Evolutionary conservation across 1,140 invertebrate genomes (phyloP), one percentile per base, ranked within the genome.

Genomic region (Campoletis sonorensis): DNA sequence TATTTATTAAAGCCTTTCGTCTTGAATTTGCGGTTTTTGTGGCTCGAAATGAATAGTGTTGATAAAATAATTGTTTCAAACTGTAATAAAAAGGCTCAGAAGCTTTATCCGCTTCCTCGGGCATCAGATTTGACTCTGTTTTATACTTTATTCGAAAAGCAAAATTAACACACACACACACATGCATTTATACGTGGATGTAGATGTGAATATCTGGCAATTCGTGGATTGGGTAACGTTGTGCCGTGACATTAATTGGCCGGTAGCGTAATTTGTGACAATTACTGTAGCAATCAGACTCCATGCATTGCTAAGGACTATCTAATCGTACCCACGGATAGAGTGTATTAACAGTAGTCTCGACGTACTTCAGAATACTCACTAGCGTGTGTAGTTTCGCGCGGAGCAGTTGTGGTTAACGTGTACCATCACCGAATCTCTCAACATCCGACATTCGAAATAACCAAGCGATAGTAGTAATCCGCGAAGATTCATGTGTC

Each of bases 261-360:
- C 58, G 76, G 76, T 61, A 78, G 30, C 76, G 76, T 64, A 78
- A 78, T 78, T 78, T 78, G 58, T 67, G 76, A 78, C 76, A 78
- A 78, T 78, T 78, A 78, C 76, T 45, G 58, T 78, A 37, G 76
- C 58, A 78, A 78, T 78, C 76, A 67, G 76, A 61, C 76, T 78
- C 58, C 76, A 64, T 78, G 76, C 73, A 77, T 77, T 61, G 73
- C 61, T 78, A 78, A 78, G 76, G 76, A 78, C 76, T 61, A 78
- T 78, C 76, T 78, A 78, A 78, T 78, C 76, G 76, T 49, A 61
- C 33, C 54, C 76, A 21, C 76, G 61, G 58, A 78, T 45, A 49
- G 76, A 64, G 76, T 70, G 67, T 26, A 78, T 78, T 64, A 78
- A 33, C 72, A 75, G 67, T 33, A 70, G 67, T 33, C 67, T 70